Evolutionary conservation across 2,797 vertebrate species (phyloP), one percentile per base, ranked within the genome.

Genomic region (Typhlichthys subterraneus): DNA sequence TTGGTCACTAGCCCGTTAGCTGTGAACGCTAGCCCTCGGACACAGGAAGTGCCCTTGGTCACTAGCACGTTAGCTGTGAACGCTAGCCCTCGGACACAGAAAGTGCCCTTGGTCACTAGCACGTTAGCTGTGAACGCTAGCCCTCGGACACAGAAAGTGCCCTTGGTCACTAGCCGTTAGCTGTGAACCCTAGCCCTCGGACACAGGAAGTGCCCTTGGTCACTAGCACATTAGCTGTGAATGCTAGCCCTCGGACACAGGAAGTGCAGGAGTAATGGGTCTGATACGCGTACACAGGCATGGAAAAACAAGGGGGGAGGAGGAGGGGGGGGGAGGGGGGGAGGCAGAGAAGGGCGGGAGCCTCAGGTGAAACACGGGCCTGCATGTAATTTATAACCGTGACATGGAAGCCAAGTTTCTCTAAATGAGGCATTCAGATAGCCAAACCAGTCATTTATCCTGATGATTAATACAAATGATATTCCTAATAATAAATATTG

Each of bases 391-490:
- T 98, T 98, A 97, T 98, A 97, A 99, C 94, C 93, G 93, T 97
- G 96, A 98, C 96, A 97, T 94, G 93, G 93, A 91, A 96, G 95
- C 95, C 94, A 96, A 96, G 94, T 97, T 97, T 95, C 95, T 95
- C 95, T 97, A 97, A 97, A 98, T 97, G 96, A 98, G 96, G 95
- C 96, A 96, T 98, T 97, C 96, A 96, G 94, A 96, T 96, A 93
- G 94, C 95, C 95, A 96, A 96, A 96, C 91, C 95, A 96, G 93
- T 97, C 95, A 97, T 99, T 98, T 98, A 97, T 99, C 95, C 94
- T 96, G 93, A 95, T 96, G 96, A 99, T 99, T 98, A 99, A 97
- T 98, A 99, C 94, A 98, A 97, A 98, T 97, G 94, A 95, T 97
- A 97, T 97, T 96, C 94, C 92, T 95, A 96, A 97, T 96, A 96